Percentiles rank a stretch among this genome's conserved stretches.
phyloP scores from a whole-genome alignment of 2,888 invertebrate genomes.

The Sturmia bella region DNA sequence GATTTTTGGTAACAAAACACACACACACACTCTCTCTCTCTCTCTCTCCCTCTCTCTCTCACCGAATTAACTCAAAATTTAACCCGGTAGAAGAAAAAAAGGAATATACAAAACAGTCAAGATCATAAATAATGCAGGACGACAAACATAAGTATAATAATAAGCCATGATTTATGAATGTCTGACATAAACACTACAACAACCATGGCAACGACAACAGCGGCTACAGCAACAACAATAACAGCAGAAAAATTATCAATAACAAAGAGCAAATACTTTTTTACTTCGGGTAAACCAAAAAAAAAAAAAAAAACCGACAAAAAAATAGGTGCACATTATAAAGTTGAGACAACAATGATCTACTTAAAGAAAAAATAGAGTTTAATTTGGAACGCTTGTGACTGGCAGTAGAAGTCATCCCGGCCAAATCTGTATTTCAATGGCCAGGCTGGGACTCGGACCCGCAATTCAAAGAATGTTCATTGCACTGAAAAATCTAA shows the following conservation, averaged over 20 bases:
- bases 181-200: slow-evolving; percentile 60
- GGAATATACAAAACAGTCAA: slow-evolving; percentile 42
- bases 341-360: slow-evolving; percentile 23
- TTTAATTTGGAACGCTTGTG: slow-evolving; percentile 41
- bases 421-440: neutral
- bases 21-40: neutral
- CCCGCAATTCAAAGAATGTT: no score
- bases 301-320: neutral
- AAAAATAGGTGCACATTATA: slow-evolving; percentile 10
- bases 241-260: neutral
- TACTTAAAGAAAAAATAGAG: neutral
- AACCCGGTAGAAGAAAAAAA: slow-evolving; percentile 32
- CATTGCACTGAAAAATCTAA: no score
- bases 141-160: slow-evolving; percentile 66
- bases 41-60: no score
- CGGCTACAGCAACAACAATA: neutral
- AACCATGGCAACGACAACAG: slow-evolving; percentile 12
- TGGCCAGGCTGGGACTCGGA: neutral
- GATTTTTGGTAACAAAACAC: slow-evolving; percentile 32
- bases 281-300: slow-evolving; percentile 17
- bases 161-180: slow-evolving; percentile 65
- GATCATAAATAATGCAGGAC: slow-evolving; percentile 67
- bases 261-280: slow-evolving; percentile 31
- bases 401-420: slow-evolving; percentile 10
- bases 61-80: slow-evolving; percentile 13